Evolutionary conservation across 2,113 vertebrate species (phyloP).

Genomic region (Daboia siamensis): DNA sequence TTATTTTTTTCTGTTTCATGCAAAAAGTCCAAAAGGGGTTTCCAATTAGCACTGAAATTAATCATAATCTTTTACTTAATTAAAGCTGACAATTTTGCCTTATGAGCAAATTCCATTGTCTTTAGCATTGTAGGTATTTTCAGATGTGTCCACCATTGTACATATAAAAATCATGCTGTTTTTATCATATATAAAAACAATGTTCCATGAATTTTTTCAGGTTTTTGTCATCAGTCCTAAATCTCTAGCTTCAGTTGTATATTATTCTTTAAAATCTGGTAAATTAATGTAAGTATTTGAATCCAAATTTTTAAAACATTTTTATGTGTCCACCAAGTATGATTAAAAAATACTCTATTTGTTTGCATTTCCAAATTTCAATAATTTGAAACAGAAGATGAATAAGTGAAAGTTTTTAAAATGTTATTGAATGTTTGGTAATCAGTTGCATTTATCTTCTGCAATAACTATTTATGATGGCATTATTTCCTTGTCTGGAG

Average conservation of each 20-base stretch:
- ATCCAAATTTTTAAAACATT: neutral
- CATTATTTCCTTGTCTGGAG: neutral
- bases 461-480: neutral
- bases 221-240: neutral
- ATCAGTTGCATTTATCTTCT: accelerated
- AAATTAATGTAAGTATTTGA: neutral
- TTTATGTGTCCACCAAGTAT: neutral
- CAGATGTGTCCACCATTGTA: neutral
- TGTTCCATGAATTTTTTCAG: neutral
- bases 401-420: neutral
- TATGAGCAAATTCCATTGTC: neutral
- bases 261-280: neutral
- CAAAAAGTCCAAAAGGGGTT: neutral
- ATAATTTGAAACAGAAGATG: neutral
- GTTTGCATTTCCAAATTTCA: neutral
- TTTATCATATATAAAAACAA: neutral
- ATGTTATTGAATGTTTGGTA: neutral
- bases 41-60: neutral
- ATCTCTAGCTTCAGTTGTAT: neutral
- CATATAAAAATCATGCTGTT: neutral
- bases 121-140: neutral
- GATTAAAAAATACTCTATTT: neutral
- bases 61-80: neutral
- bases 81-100: neutral
- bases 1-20: neutral